A percentile compares a stretch with the other conserved stretches of the same genome.
Evolutionary conservation across 2,113 vertebrate genomes (phyloP).

Genomic region (Ageneiosus marmoratus): DNA sequence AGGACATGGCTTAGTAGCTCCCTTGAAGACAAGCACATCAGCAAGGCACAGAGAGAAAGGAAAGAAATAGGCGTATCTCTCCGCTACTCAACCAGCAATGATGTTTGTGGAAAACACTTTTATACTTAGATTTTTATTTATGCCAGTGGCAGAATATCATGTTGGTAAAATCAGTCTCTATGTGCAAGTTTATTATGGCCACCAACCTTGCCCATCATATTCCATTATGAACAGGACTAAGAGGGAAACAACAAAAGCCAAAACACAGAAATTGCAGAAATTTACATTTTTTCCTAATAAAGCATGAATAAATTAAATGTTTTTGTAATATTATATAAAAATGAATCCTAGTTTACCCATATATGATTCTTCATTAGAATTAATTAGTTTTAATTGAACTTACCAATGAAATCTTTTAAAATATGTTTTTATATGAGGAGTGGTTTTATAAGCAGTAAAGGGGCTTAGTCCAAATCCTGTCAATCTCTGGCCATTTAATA

Average conservation of each 20-base stretch:
- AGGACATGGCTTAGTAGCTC: conserved; percentile 77
- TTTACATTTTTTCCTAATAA: conserved; percentile 17
- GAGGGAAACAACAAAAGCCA: not conserved
- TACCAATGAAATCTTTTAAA: not conserved
- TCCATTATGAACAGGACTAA: conserved; percentile 40
- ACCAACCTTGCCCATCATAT: conserved; percentile 40
- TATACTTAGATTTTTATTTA: not conserved
- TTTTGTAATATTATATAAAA: too few relatives aligned
- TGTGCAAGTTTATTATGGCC: conserved; percentile 10
- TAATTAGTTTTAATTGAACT: not conserved
- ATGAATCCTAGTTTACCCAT: not conserved
- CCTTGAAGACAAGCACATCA: conserved; percentile 67
- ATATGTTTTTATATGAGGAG: not conserved
- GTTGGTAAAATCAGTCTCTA: not conserved
- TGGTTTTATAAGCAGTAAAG: not conserved
- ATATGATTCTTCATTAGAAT: not conserved
- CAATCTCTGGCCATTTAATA: too few relatives aligned
- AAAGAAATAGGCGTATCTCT: conserved; percentile 59
- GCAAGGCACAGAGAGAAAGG: conserved; percentile 41
- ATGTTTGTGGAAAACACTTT: not conserved
- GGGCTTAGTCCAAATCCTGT: not conserved
- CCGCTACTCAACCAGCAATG: conserved; percentile 13
- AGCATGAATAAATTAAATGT: not conserved
- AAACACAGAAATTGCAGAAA: not conserved
- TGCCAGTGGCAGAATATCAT: not conserved